phyloP scores from a whole-genome alignment of 2,113 vertebrate species.

The Gymnarchus niloticus region DNA sequence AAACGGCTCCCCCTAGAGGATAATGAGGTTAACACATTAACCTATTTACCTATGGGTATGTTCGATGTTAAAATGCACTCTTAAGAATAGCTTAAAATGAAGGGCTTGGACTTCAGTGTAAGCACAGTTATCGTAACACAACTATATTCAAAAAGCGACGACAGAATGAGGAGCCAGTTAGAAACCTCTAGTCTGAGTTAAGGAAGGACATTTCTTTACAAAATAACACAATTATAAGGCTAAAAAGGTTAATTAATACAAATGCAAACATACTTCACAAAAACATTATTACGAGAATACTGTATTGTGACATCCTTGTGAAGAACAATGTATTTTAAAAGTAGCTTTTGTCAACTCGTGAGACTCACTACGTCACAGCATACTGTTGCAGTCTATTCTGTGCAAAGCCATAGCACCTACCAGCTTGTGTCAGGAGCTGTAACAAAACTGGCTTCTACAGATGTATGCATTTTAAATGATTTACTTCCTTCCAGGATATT shows the following conservation, averaged over 20 bases:
- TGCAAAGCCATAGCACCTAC: not conserved
- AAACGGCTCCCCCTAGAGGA: conserved; percentile 85
- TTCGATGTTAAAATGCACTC: conserved; percentile 6
- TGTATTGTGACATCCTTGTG: not conserved
- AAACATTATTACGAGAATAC: not conserved
- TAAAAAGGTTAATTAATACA: not conserved
- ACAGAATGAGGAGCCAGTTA: not conserved
- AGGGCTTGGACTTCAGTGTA: not conserved
- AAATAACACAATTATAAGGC: not conserved
- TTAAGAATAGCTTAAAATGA: not conserved
- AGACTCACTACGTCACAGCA: not conserved
- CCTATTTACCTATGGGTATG: not conserved
- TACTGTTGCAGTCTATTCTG: not conserved
- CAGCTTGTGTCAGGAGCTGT: not conserved
- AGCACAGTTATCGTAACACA: not conserved
- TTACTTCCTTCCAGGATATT: not conserved
- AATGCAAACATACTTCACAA: not conserved
- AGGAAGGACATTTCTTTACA: too few relatives aligned
- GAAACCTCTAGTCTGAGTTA: too few relatives aligned
- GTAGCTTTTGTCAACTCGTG: not conserved
- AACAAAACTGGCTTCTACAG: not conserved
- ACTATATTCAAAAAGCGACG: not conserved
- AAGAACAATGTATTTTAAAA: not conserved
- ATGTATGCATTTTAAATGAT: not conserved
- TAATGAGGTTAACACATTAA: not conserved